Conservation (phyloP, 2,797 vertebrate genomes). For the Bradypodion pumilum region DNA sequence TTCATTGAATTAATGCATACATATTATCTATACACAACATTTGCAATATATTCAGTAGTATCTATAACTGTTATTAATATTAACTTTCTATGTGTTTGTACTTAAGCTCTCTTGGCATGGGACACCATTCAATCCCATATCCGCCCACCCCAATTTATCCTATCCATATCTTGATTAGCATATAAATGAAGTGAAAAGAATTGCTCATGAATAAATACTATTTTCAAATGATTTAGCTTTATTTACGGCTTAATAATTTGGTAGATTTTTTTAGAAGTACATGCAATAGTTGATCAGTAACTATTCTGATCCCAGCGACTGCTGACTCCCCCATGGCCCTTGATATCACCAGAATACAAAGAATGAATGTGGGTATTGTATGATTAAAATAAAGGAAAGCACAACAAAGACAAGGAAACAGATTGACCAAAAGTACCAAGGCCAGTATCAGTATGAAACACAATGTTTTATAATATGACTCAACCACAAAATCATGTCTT, state of each 20-base stretch:
- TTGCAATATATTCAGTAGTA: not conserved
- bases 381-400: constrained; percentile 39
- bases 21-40: not conserved
- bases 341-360: constrained; percentile 52
- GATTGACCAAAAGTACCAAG: constrained; percentile 43
- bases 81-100: constrained; percentile 31
- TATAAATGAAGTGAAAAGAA: constrained; percentile 47
- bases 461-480: constrained; percentile 30
- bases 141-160: not conserved
- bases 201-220: constrained; percentile 52
- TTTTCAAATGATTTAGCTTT: constrained; percentile 53
- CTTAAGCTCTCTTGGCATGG: not conserved
- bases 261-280: constrained; percentile 45
- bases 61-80: constrained; percentile 7
- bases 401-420: constrained; percentile 24
- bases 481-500: constrained; percentile 35
- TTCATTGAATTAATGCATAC: not conserved
- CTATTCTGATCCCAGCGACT: constrained; percentile 37
- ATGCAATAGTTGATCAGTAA: constrained; percentile 37
- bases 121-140: constrained; percentile 20
- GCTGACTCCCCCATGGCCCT: constrained; percentile 48
- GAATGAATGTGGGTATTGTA: constrained; percentile 42
- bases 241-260: constrained; percentile 46
- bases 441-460: constrained; percentile 32
- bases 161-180: constrained; percentile 22